Percentiles rank a stretch among this genome's conserved stretches.
phyloP scores from a whole-genome alignment of 2,888 invertebrate species.

The Saturnia japonica region DNA sequence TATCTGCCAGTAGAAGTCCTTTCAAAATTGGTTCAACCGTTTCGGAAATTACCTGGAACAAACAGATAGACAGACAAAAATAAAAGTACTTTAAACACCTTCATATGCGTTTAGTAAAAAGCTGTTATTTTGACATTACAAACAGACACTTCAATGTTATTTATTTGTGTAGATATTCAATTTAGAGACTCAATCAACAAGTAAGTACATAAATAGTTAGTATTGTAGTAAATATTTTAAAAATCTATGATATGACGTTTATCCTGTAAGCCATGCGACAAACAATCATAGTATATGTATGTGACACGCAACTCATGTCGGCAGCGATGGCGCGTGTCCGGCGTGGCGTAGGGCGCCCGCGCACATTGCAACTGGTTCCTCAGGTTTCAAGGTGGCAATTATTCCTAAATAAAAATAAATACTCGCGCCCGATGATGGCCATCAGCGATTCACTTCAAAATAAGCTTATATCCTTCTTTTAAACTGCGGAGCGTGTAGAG shows the following conservation, averaged over 20 bases:
- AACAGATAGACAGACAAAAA: no score
- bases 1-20: no score
- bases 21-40: no score
- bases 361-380: conserved; percentile 39
- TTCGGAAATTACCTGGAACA: no score
- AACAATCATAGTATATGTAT: conserved; percentile 25
- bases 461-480: conserved; percentile 31
- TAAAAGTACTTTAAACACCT: no score
- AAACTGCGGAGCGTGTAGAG: conserved; percentile 12
- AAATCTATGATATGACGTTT: conserved; percentile 22
- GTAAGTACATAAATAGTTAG: conserved; percentile 8
- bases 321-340: conserved; percentile 44
- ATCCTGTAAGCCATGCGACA: conserved; percentile 24
- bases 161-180: no score
- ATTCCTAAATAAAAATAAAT: conserved; percentile 56
- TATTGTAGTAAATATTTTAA: conserved; percentile 22
- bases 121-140: no score
- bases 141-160: no score
- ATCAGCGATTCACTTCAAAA: conserved; percentile 40
- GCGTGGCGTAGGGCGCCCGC: conserved; percentile 53
- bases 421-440: conserved; percentile 43
- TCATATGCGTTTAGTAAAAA: no score
- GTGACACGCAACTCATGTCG: conserved; percentile 22
- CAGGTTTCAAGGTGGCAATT: conserved; percentile 40
- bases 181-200: neutral